phyloP scores from a whole-genome alignment of 2,888 invertebrate species.

The Phasia obesa region DNA sequence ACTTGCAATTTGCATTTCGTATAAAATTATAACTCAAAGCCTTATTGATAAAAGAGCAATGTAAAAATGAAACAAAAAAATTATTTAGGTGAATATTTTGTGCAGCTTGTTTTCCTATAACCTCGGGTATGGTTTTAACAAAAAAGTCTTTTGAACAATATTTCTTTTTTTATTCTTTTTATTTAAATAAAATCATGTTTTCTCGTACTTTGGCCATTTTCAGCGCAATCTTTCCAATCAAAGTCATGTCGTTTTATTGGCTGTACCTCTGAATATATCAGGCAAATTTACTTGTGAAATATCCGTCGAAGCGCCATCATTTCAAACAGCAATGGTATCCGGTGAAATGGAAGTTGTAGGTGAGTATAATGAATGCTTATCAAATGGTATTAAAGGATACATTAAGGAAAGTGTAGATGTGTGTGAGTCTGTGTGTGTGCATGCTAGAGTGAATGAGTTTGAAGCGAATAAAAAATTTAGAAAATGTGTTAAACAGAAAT shows the following conservation, averaged over 20 bases:
- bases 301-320: slow-evolving; percentile 82
- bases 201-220: slow-evolving; percentile 51
- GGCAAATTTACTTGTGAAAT: slow-evolving; percentile 83
- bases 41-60: slow-evolving; percentile 44
- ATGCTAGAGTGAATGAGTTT: slow-evolving; percentile 5
- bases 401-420: neutral
- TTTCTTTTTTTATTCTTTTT: too few species aligned
- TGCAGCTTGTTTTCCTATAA: slow-evolving; percentile 2
- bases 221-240: slow-evolving; percentile 82
- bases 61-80: slow-evolving; percentile 4
- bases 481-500: slow-evolving; percentile 60
- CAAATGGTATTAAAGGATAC: slow-evolving; percentile 7
- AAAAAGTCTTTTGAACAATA: neutral
- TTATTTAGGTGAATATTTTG: slow-evolving; percentile 16
- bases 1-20: slow-evolving; percentile 67
- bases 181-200: slow-evolving; percentile 70
- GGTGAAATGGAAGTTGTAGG: slow-evolving; percentile 83
- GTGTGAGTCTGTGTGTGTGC: neutral
- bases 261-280: slow-evolving; percentile 82
- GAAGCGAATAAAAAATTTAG: slow-evolving; percentile 49
- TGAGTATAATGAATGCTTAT: slow-evolving; percentile 75
- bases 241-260: slow-evolving; percentile 82
- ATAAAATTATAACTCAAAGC: slow-evolving; percentile 59
- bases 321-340: slow-evolving; percentile 82
- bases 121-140: slow-evolving; percentile 29